These are phyloP conservation scores for Lepidothrix coronata DNA, from an alignment of 2,113 vertebrate genomes.

Conservation along the genomic window DNA sequence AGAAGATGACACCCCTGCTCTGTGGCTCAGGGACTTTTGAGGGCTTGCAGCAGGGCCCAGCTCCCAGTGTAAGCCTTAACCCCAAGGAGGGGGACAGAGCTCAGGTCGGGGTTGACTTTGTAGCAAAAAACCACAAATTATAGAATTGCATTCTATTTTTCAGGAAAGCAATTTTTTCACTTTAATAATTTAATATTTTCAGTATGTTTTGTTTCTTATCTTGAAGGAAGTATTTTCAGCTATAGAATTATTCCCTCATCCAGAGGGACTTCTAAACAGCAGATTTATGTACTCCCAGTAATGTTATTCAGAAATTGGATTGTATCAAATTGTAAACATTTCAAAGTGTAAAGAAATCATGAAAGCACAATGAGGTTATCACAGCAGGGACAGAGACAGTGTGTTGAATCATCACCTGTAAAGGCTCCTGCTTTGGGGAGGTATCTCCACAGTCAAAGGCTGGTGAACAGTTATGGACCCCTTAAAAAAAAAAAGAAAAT, in stretches of 20 bases:
- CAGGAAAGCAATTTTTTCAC: background rate
- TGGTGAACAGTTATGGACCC: background rate
- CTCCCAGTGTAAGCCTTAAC: background rate
- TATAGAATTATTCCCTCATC: background rate
- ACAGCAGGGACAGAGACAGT: background rate
- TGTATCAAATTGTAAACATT: background rate
- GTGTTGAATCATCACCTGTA: background rate
- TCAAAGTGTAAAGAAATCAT: background rate
- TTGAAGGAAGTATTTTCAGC: background rate
- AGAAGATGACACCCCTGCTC: background rate
- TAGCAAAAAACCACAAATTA: too few relatives aligned
- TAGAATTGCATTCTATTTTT: accelerated
- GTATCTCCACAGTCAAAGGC: background rate
- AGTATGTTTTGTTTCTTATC: background rate
- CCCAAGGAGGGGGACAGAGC: accelerated
- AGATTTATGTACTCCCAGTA: background rate
- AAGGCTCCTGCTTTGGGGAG: background rate
- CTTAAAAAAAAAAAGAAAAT: background rate
- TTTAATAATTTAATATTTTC: background rate
- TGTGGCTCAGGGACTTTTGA: background rate
- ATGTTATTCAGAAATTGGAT: background rate
- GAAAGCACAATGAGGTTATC: background rate
- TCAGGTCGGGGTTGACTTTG: accelerated
- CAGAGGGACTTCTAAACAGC: background rate
- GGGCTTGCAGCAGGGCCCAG: background rate